Evolutionary conservation across 1,140 invertebrate species (phyloP), one percentile per base, ranked within the genome.

Genomic region (Geopemphigus sp.): DNA sequence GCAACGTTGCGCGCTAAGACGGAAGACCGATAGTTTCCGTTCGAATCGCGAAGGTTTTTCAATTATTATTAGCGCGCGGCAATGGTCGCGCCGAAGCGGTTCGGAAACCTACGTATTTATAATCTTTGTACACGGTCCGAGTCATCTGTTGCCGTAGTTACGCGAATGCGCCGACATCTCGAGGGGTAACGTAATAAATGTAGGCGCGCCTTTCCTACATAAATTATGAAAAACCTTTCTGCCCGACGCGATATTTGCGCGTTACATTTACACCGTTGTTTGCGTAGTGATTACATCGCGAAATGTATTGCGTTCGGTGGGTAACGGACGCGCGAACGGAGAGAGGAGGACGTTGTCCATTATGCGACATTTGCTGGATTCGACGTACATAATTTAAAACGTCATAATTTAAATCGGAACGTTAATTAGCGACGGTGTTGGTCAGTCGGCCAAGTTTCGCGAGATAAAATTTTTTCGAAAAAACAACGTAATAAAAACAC

Each of bases 201-300:
- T 47, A 66, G 64, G 64, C 45, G 64, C 45, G 45, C 24, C 45
- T 66, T 66, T 47, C 64, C 64, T 47, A 66, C 64, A 66, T 66
- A 66, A 66, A 66, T 66, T 66, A 66, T 66, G 64, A 45, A 66
- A 47, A 66, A 19, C 64, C 22, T 29, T 66, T 11, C 22, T 15
- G 1, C 64, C 64, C 45, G 22, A 66, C 39, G 22, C 39, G 45
- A 66, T 66, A 66, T 66, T 66, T 47, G n/a, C n/a, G 15, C 3
- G 22, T 66, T n/a, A 66, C 29, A 39, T 64, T 64, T 29, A 64
- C 0, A 64, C 29, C 17, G 12, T 39, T 45, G 64, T 66, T 66
- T 66, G 12, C 39, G 22, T 39, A 39, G 32, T 39, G 32, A n/a
- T 66, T 66, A 45, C 22, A 66, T 66, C 39, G 39, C 45, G 14